phyloP scores from a whole-genome alignment of 2,888 invertebrate species.

The Seira musarum region DNA sequence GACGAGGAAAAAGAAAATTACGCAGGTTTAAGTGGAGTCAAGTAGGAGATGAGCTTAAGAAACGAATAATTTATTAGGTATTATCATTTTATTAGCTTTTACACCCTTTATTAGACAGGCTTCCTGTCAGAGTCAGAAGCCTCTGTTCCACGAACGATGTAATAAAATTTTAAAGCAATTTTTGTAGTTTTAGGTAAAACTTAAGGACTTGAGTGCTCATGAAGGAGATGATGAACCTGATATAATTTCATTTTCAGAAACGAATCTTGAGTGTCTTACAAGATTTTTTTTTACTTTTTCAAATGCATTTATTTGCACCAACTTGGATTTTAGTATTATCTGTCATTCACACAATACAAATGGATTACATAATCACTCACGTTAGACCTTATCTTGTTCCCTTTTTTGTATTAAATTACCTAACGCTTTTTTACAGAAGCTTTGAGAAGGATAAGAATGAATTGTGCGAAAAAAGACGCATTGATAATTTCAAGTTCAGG shows the following conservation, averaged over 20 bases:
- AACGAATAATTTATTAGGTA: constrained; percentile 14
- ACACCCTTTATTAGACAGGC: not conserved
- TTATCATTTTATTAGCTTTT: constrained; percentile 1
- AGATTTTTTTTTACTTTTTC: too few relatives aligned
- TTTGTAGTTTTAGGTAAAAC: too few relatives aligned
- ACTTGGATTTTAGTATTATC: not conserved
- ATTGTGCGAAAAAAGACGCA: not conserved
- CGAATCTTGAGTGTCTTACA: too few relatives aligned
- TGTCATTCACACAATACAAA: too few relatives aligned
- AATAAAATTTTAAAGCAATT: too few relatives aligned
- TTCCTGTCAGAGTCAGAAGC: too few relatives aligned
- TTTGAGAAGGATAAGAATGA: not conserved
- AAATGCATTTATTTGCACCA: too few relatives aligned
- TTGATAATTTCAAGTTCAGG: constrained; percentile 20
- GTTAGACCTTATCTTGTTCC: too few relatives aligned
- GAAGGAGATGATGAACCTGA: not conserved
- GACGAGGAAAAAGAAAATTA: not conserved
- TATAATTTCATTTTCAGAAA: not conserved
- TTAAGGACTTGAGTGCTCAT: too few relatives aligned
- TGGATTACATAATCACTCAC: too few relatives aligned
- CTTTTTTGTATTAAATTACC: not conserved
- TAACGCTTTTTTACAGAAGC: not conserved
- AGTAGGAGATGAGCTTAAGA: constrained; percentile 9
- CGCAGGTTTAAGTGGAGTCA: not conserved
- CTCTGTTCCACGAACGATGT: not conserved